Evolutionary conservation across 2,113 vertebrate species (phyloP).

Genomic region (Carassius carassius): DNA sequence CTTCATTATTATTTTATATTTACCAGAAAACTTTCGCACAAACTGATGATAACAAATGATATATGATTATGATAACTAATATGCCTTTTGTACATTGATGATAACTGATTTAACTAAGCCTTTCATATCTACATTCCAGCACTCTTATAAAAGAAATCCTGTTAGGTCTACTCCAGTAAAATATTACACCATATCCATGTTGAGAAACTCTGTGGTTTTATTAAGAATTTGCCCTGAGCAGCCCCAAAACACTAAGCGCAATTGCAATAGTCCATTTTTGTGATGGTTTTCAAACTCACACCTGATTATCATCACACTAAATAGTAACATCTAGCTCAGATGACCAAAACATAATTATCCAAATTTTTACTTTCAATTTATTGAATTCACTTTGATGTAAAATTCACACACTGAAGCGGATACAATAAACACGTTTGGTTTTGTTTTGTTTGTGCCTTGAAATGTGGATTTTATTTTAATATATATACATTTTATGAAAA

Average conservation of each 20-base stretch:
- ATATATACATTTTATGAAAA: not conserved
- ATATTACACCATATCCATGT: not conserved
- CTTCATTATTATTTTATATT: not conserved
- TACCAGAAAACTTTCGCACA: not conserved
- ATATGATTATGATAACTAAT: not conserved
- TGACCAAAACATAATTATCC: not conserved
- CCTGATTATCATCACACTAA: not conserved
- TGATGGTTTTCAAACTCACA: not conserved
- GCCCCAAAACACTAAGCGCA: not conserved
- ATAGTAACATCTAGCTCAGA: not conserved
- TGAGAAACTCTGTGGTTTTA: not conserved
- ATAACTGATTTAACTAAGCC: not conserved
- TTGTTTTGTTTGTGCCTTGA: not conserved
- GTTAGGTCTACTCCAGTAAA: not conserved
- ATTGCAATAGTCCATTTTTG: not conserved
- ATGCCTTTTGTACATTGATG: not conserved
- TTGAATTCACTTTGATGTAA: no score
- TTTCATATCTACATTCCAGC: not conserved
- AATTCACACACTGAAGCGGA: not conserved
- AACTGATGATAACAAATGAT: slow-evolving; percentile 6
- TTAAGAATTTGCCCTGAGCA: not conserved
- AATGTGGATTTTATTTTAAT: not conserved
- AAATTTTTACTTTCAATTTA: not conserved
- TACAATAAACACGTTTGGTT: not conserved
- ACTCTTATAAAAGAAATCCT: slow-evolving; percentile 33